These are phyloP conservation scores for Amiota communis DNA, from an alignment of 2,888 invertebrate species.

Conservation along the genomic window DNA sequence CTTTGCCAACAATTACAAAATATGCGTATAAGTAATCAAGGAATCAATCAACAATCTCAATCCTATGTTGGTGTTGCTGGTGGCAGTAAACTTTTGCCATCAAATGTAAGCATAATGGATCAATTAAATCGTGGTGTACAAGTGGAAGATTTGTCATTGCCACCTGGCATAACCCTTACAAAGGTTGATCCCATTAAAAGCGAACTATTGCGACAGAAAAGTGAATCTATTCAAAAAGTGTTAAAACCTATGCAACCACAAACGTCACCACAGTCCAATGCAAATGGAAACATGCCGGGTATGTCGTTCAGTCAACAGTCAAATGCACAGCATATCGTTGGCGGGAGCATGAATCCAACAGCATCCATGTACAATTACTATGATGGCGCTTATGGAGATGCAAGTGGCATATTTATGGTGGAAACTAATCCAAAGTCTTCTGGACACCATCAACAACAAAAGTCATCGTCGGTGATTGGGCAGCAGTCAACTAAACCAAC, in stretches of 20 bases:
- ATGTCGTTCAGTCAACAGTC: constrained; percentile 41
- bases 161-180: constrained; percentile 87
- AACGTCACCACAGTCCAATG: constrained; percentile 29
- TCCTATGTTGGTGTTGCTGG: neutral
- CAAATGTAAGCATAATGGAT: constrained; percentile 73
- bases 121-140: constrained; percentile 73
- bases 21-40: constrained; percentile 55
- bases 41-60: constrained; percentile 34
- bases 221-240: constrained; percentile 71
- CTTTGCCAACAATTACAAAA: constrained; percentile 65
- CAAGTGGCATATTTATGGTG: constrained; percentile 71
- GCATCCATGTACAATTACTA: constrained; percentile 51
- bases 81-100: constrained; percentile 20
- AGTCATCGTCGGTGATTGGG: constrained; percentile 32
- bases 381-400: constrained; percentile 56
- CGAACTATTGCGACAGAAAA: constrained; percentile 70
- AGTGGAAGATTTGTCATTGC: constrained; percentile 79
- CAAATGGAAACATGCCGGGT: neutral
- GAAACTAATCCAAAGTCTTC: constrained; percentile 66
- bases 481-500: constrained; percentile 32
- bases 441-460: constrained; percentile 35
- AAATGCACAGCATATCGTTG: constrained; percentile 36
- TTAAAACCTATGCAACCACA: constrained; percentile 58
- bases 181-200: constrained; percentile 78
- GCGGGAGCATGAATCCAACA: constrained; percentile 55